These are phyloP conservation scores for Phasia obesa DNA, from an alignment of 2,888 invertebrate species.

Conservation along the genomic window DNA sequence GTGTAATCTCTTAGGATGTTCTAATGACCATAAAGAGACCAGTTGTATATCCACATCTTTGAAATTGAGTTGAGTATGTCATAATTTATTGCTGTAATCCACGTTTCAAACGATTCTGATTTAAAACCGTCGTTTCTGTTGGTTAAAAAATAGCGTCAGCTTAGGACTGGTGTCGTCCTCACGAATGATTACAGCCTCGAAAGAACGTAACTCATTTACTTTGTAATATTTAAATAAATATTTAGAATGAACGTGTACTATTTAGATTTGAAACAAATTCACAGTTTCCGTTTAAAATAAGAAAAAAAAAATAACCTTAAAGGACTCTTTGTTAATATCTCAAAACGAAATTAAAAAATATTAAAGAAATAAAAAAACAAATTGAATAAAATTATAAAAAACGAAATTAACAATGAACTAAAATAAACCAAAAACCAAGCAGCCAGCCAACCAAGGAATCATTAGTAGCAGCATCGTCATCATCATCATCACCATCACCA, in stretches of 20 bases:
- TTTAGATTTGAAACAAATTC: slow-evolving; percentile 35
- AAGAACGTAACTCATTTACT: too few relatives aligned
- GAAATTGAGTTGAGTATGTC: too few relatives aligned
- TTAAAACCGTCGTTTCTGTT: too few relatives aligned
- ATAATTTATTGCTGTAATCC: too few relatives aligned
- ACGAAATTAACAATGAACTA: slow-evolving; percentile 19
- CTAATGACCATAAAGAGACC: too few relatives aligned
- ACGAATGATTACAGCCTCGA: too few relatives aligned
- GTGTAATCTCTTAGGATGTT: too few relatives aligned
- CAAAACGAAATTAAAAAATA: slow-evolving; percentile 25
- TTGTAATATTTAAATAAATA: too few relatives aligned
- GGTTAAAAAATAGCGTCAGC: too few relatives aligned
- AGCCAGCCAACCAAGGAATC: slow-evolving; percentile 38
- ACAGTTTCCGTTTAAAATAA: slow-evolving; percentile 40
- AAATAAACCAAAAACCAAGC: slow-evolving; percentile 22
- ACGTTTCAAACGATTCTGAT: too few relatives aligned
- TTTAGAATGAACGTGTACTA: background rate
- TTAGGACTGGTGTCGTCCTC: too few relatives aligned
- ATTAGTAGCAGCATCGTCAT: slow-evolving; percentile 20
- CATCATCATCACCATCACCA: slow-evolving; percentile 12
- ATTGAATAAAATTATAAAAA: slow-evolving; percentile 7
- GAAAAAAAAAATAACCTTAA: slow-evolving; percentile 38
- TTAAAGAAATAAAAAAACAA: slow-evolving; percentile 38
- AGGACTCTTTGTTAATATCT: slow-evolving; percentile 25
- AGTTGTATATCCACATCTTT: too few relatives aligned